Evolutionary conservation across 2,797 vertebrate genomes (phyloP).

Genomic region (Chaetodon trifasciatus): DNA sequence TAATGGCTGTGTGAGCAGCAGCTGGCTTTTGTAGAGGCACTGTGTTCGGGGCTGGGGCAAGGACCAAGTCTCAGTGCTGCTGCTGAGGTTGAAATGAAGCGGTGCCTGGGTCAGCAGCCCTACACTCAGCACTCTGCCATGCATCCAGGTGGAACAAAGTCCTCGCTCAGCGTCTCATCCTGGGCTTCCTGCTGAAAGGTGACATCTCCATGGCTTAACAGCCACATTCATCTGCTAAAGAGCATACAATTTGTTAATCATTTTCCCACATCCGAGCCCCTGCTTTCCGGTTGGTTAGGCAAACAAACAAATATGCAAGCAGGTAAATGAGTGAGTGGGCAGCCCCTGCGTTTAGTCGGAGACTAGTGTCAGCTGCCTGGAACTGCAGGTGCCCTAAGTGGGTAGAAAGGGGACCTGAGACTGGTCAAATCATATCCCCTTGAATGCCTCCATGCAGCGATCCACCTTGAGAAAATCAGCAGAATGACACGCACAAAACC

Average conservation of each 20-base stretch:
- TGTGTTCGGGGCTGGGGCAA: slow-evolving; percentile 48
- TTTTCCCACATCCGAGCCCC: slow-evolving; percentile 63
- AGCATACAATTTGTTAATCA: slow-evolving; percentile 84
- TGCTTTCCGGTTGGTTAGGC: slow-evolving; percentile 77
- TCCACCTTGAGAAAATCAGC: slow-evolving; percentile 44
- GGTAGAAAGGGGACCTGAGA: slow-evolving; percentile 47
- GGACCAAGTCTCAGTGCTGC: slow-evolving; percentile 59
- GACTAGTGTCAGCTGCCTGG: slow-evolving; percentile 36
- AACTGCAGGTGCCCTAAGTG: slow-evolving; percentile 49
- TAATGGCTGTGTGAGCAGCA: slow-evolving; percentile 51
- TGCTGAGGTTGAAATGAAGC: slow-evolving; percentile 79
- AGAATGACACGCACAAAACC: slow-evolving; percentile 33
- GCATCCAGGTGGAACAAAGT: slow-evolving; percentile 83
- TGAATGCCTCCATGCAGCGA: slow-evolving; percentile 11
- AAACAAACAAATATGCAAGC: slow-evolving; percentile 74
- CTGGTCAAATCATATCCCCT: background rate
- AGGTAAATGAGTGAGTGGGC: slow-evolving; percentile 58
- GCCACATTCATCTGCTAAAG: slow-evolving; percentile 83
- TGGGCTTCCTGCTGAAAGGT: slow-evolving; percentile 79
- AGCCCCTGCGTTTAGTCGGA: slow-evolving; percentile 45
- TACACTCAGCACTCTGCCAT: slow-evolving; percentile 81
- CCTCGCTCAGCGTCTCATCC: slow-evolving; percentile 78
- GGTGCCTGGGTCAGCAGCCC: slow-evolving; percentile 82
- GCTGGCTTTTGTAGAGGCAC: slow-evolving; percentile 38
- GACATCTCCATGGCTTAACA: slow-evolving; percentile 80